phyloP scores from a whole-genome alignment of 2,888 invertebrate genomes.

The Charanyca ferruginea region DNA sequence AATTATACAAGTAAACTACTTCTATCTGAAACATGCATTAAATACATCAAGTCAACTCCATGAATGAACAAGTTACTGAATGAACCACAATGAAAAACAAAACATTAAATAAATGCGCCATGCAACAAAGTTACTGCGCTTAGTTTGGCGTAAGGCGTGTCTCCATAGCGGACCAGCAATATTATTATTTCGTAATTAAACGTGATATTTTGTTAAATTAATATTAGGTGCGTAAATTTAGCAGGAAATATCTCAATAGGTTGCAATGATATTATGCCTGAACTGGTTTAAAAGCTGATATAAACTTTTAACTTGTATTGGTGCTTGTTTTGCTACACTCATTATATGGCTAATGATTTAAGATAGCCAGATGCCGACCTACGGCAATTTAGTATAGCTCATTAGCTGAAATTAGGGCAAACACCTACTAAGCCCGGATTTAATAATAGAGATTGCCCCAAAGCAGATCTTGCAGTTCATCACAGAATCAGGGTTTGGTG shows the following conservation, averaged over 20 bases:
- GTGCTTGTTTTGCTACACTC: neutral
- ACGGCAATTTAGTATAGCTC: too few species aligned
- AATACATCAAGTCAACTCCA: slow-evolving; percentile 25
- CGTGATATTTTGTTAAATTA: slow-evolving; percentile 54
- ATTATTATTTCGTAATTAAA: slow-evolving; percentile 62
- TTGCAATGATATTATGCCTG: slow-evolving; percentile 41
- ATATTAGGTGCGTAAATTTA: slow-evolving; percentile 41
- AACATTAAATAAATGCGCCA: slow-evolving; percentile 28
- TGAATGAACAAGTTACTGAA: slow-evolving; percentile 45
- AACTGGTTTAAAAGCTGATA: slow-evolving; percentile 19
- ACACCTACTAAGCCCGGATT: too few species aligned
- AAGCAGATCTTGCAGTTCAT: too few species aligned
- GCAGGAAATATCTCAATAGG: slow-evolving; percentile 49
- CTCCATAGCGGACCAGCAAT: slow-evolving; percentile 15
- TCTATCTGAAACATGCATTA: slow-evolving; percentile 6
- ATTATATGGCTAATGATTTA: too few species aligned
- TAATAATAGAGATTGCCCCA: too few species aligned
- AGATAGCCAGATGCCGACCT: too few species aligned
- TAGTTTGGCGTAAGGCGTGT: slow-evolving; percentile 43
- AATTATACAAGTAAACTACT: neutral
- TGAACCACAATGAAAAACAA: slow-evolving; percentile 32
- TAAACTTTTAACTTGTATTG: neutral
- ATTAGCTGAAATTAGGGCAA: too few species aligned
- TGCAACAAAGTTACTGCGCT: slow-evolving; percentile 52
- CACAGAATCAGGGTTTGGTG: too few species aligned